phyloP scores from a whole-genome alignment of 2,113 vertebrate genomes.

The Myxocyprinus asiaticus region DNA sequence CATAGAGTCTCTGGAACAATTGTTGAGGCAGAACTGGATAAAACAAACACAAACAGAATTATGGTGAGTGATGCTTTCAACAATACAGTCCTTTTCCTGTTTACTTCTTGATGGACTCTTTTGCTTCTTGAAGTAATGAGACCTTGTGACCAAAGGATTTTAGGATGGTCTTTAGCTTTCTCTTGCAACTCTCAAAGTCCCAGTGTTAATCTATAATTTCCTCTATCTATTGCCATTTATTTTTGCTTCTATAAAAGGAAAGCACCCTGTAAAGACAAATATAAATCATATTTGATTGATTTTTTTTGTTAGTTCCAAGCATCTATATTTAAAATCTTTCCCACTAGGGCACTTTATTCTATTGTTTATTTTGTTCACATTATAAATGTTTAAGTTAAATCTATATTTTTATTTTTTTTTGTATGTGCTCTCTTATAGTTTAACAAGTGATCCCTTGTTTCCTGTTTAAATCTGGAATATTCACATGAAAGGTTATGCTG shows the following conservation, averaged over 20 bases:
- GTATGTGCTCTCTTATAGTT: conserved; percentile 61
- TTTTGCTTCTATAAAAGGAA: too few species aligned
- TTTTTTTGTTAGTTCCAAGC: too few species aligned
- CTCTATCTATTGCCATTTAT: background rate
- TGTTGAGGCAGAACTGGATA: conserved; percentile 62
- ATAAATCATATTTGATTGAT: too few species aligned
- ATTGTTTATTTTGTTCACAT: too few species aligned
- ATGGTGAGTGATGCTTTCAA: conserved; percentile 55
- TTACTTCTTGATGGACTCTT: conserved; percentile 8
- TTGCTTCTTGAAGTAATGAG: background rate
- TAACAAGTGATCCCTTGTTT: conserved; percentile 65
- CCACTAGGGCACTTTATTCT: too few species aligned
- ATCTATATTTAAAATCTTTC: too few species aligned
- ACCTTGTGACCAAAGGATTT: conserved; percentile 8
- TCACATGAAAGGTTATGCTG: conserved; percentile 67
- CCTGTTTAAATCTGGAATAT: conserved; percentile 72
- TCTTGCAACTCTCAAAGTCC: background rate
- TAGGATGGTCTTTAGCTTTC: background rate
- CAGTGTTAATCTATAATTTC: background rate
- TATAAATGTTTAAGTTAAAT: too few species aligned
- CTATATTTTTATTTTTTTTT: too few species aligned
- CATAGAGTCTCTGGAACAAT: conserved; percentile 63
- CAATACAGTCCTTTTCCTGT: conserved; percentile 38
- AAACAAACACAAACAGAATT: conserved; percentile 62
- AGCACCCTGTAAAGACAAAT: background rate